phyloP scores from a whole-genome alignment of 2,888 invertebrate genomes.

The Bombylius major region DNA sequence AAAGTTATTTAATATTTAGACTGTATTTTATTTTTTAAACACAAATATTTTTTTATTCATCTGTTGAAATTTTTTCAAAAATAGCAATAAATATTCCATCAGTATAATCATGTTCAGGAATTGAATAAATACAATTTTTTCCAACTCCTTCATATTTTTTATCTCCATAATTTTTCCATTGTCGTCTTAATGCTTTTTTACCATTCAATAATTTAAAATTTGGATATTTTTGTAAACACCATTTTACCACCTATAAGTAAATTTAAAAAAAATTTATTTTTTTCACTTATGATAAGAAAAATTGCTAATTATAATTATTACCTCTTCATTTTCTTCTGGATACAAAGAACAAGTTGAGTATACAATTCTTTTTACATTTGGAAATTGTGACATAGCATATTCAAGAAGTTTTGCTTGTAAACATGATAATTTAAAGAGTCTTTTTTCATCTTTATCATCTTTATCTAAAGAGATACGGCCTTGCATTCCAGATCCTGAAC shows the following conservation, averaged over 20 bases:
- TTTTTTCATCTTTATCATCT: conserved; percentile 37
- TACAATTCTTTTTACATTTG: conserved; percentile 70
- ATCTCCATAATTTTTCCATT: conserved; percentile 59
- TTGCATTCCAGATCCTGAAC: conserved; percentile 80
- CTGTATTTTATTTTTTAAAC: too few relatives aligned
- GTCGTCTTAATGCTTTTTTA: conserved; percentile 44
- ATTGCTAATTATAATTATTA: conserved; percentile 27
- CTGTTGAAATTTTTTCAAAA: conserved; percentile 46
- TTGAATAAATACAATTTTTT: conserved; percentile 64
- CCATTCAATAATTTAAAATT: conserved; percentile 52
- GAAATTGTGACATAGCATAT: conserved; percentile 74
- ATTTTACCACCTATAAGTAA: conserved; percentile 47
- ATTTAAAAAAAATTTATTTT: conserved; percentile 43
- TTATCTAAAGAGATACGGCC: conserved; percentile 41
- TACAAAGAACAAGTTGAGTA: conserved; percentile 94
- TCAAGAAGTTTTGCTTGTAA: conserved; percentile 73
- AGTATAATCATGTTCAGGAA: conserved; percentile 62
- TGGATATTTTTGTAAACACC: conserved; percentile 28
- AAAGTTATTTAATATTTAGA: too few relatives aligned
- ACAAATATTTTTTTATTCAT: too few relatives aligned
- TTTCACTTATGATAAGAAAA: too few relatives aligned
- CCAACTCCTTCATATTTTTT: conserved; percentile 52
- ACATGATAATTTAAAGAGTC: conserved; percentile 55
- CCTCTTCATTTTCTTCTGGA: conserved; percentile 85
- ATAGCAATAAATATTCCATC: conserved; percentile 95